Evolutionary conservation across 92 coral and sea anemone species (phyloP).

Genomic region (Anthopleura xanthogrammica): DNA sequence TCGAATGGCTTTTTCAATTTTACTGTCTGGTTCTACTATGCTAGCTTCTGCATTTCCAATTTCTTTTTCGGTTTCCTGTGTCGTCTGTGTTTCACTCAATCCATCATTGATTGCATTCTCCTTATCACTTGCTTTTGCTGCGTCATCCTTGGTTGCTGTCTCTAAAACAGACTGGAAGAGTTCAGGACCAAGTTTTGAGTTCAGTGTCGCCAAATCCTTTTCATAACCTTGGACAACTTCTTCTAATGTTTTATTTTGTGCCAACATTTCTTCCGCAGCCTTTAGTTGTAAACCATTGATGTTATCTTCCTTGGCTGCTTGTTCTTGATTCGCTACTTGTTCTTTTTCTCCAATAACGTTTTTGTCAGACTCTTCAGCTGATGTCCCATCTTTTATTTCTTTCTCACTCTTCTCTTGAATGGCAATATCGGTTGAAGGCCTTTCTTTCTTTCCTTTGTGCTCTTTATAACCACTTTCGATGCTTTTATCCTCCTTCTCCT

Average conservation of each 20-base stretch:
- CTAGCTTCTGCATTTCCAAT: too few relatives aligned
- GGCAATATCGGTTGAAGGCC: background rate
- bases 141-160: background rate
- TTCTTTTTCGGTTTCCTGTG: background rate
- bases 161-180: conserved; percentile 7
- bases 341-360: background rate
- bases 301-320: background rate
- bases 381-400: background rate
- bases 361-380: background rate
- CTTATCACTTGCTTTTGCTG: background rate
- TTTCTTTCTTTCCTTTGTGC: background rate
- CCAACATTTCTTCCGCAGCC: background rate
- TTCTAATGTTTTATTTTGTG: conserved; percentile 36
- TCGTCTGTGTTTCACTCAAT: too few relatives aligned
- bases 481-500: background rate
- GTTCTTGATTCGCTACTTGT: background rate
- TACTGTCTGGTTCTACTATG: background rate
- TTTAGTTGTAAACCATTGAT: background rate
- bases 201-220: conserved; percentile 26
- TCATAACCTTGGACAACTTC: conserved; percentile 29
- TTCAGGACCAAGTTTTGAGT: conserved; percentile 23
- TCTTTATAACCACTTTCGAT: background rate
- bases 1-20: background rate
- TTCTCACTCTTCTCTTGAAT: background rate
- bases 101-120: background rate